A percentile compares a stretch with the other conserved stretches of the same genome.
These are phyloP conservation scores for Arnoldichthys spilopterus DNA, from an alignment of 2,797 vertebrate genomes.

Conservation along the genomic window DNA sequence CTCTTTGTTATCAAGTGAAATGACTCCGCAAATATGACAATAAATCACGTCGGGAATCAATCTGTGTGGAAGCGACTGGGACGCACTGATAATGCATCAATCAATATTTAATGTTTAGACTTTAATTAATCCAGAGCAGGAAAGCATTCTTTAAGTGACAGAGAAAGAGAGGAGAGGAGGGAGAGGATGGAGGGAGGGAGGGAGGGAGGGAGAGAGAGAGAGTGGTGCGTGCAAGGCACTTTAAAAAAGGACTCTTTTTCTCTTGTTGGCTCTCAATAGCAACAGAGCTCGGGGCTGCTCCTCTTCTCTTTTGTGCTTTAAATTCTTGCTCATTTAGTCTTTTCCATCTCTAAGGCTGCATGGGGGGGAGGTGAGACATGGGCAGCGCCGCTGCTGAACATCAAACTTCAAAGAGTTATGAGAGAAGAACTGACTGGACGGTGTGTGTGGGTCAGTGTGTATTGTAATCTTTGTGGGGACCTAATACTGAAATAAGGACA, in stretches of 20 bases:
- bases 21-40: slow-evolving; percentile 99
- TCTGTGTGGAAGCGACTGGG: slow-evolving; percentile 96
- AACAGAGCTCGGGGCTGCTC: slow-evolving; percentile 71
- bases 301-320: slow-evolving; percentile 63
- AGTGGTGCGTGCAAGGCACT: slow-evolving; percentile 79
- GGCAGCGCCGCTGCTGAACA: not conserved
- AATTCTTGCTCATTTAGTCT: slow-evolving; percentile 49
- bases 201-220: slow-evolving; percentile 51
- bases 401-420: slow-evolving; percentile 5
- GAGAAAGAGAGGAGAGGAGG: slow-evolving; percentile 68
- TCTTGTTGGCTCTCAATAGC: slow-evolving; percentile 65
- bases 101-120: slow-evolving; percentile 99
- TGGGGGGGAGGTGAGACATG: slow-evolving; percentile 11
- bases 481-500: not conserved
- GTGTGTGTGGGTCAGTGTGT: not conserved
- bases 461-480: not conserved
- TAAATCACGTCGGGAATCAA: slow-evolving; percentile 99
- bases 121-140: slow-evolving; percentile 99
- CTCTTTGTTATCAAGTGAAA: slow-evolving; percentile 99
- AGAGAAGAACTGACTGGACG: not conserved
- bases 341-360: not conserved
- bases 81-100: slow-evolving; percentile 99
- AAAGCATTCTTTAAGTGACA: slow-evolving; percentile 99
- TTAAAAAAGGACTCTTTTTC: slow-evolving; percentile 88
- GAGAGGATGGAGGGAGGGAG: slow-evolving; percentile 31